phyloP scores from a whole-genome alignment of 2,113 vertebrate species.

The Potamarius usumacintae region DNA sequence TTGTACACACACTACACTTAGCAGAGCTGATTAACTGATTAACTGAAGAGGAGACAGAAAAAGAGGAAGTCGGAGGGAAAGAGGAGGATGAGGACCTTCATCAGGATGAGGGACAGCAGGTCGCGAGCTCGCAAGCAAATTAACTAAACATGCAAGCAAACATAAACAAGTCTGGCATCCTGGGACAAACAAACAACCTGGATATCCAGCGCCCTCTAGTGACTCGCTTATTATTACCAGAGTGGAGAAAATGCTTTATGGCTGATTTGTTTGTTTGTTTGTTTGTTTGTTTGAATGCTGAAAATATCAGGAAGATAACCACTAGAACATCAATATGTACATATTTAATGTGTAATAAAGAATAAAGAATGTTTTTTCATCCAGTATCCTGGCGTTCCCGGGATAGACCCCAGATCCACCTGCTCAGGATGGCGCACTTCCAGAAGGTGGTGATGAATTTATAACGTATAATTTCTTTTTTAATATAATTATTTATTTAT shows the following conservation, averaged over 20 bases:
- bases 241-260: background rate
- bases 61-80: conserved; percentile 44
- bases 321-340: background rate
- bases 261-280: background rate
- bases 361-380: background rate
- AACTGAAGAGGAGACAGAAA: background rate
- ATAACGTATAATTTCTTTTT: background rate
- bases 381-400: background rate
- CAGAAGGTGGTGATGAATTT: background rate
- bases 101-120: conserved; percentile 80
- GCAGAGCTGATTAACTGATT: conserved; percentile 75
- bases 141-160: conserved; percentile 65
- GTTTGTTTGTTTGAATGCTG: background rate
- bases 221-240: conserved; percentile 34
- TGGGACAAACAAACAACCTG: conserved; percentile 56
- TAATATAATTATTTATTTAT: background rate
- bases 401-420: background rate
- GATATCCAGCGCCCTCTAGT: conserved; percentile 77
- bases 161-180: conserved; percentile 6
- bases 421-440: background rate
- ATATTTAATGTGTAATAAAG: background rate
- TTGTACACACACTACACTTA: conserved; percentile 79
- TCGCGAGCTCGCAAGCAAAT: conserved; percentile 61
- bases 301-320: background rate
- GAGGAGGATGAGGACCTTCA: conserved; percentile 71